A percentile compares a stretch with the other conserved stretches of the same genome.
Evolutionary conservation across 92 coral and sea anemone genomes (phyloP).

Genomic region (Diadumene lineata): DNA sequence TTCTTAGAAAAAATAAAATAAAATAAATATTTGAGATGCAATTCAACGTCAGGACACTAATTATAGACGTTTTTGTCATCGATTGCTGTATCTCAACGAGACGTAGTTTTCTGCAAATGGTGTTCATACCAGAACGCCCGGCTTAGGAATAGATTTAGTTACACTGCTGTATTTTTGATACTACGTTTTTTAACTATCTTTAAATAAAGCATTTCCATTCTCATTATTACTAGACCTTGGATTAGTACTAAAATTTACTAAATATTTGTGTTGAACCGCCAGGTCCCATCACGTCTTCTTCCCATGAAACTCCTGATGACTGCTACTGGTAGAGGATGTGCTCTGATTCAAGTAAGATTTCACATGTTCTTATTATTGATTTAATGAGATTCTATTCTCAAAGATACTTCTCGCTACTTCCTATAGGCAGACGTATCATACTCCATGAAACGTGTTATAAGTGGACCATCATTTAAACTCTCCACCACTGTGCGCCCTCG

Average conservation of each 20-base stretch:
- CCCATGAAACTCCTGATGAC: slow-evolving; percentile 49
- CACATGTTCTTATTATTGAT: not conserved
- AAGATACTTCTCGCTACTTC: not conserved
- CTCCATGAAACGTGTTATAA: slow-evolving; percentile 70
- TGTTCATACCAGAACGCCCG: no score
- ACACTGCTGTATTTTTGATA: no score
- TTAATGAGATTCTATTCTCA: not conserved
- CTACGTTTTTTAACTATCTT: no score
- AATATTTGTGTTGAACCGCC: not conserved
- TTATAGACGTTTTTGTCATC: no score
- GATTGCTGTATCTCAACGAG: slow-evolving; percentile 44
- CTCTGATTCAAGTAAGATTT: slow-evolving; percentile 75
- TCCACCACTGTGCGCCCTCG: slow-evolving; percentile 53
- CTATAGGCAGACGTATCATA: slow-evolving; percentile 86
- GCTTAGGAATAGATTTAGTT: no score
- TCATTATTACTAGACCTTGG: no score
- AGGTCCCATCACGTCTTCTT: slow-evolving; percentile 63
- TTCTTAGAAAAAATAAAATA: no score
- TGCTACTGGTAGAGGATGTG: slow-evolving; percentile 79
- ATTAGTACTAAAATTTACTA: no score
- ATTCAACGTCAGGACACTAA: no score
- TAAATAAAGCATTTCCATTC: no score
- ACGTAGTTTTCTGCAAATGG: slow-evolving; percentile 2
- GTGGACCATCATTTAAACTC: slow-evolving; percentile 75
- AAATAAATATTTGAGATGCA: no score